Evolutionary conservation across 2,888 invertebrate species (phyloP).

Genomic region (Coenonympha glycerion): DNA sequence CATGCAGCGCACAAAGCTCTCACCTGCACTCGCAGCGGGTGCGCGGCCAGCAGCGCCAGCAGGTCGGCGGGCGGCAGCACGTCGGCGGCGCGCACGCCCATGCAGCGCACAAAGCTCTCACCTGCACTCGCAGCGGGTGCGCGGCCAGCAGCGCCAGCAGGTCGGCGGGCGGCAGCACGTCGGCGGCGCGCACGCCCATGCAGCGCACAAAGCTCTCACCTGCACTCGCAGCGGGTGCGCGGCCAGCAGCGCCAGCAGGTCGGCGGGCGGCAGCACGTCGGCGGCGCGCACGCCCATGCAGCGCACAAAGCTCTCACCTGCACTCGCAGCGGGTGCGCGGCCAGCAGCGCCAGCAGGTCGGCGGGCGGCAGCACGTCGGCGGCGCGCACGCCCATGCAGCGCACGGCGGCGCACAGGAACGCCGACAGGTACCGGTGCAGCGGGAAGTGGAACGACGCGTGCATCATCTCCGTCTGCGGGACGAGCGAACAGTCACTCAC

Average conservation of each 20-base stretch:
- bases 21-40: no score
- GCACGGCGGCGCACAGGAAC: constrained; percentile 84
- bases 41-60: no score
- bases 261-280: constrained; percentile 87
- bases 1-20: no score
- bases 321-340: constrained; percentile 81
- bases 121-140: constrained; percentile 94
- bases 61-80: no score
- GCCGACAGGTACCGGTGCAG: constrained; percentile 91
- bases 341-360: constrained; percentile 85
- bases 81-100: no score
- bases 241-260: constrained; percentile 87
- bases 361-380: constrained; percentile 87
- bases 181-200: no score
- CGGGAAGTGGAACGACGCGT: constrained; percentile 97
- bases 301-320: no score
- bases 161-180: no score
- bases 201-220: no score
- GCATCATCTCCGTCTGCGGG: constrained; percentile 82
- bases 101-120: constrained; percentile 72
- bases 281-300: no score
- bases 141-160: no score
- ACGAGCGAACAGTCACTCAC: constrained; percentile 59
- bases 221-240: constrained; percentile 78
- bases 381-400: constrained; percentile 85